Conservation (phyloP, 2,797 vertebrate species). For the Epinephelus coioides region DNA sequence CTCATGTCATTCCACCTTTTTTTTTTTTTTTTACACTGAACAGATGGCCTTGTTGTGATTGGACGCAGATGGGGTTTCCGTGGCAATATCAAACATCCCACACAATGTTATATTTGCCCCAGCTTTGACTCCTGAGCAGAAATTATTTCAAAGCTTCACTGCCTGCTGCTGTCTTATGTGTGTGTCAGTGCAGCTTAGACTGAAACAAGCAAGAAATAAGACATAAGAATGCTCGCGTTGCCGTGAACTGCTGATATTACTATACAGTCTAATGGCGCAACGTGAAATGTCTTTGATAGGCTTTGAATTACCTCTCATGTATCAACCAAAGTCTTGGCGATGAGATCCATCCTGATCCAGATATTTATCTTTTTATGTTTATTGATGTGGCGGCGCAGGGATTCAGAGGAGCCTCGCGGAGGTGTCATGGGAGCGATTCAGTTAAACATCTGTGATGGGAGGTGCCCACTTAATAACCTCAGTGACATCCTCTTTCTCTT, state of each 20-base stretch:
- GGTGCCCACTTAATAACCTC: conserved; percentile 63
- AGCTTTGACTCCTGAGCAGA: conserved; percentile 63
- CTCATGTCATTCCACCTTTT: conserved; percentile 39
- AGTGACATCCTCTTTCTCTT: conserved; percentile 44
- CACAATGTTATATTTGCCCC: conserved; percentile 74
- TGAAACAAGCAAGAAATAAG: conserved; percentile 58
- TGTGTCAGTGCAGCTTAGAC: conserved; percentile 67
- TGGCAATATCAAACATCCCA: conserved; percentile 80
- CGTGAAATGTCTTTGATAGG: conserved; percentile 30
- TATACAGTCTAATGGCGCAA: conserved; percentile 23
- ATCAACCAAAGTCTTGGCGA: conserved; percentile 38
- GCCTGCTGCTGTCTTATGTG: conserved; percentile 60
- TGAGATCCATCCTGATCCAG: conserved; percentile 27
- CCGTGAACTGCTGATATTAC: conserved; percentile 36
- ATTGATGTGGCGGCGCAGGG: conserved; percentile 57
- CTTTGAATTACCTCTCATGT: conserved; percentile 48
- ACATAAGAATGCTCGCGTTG: not conserved
- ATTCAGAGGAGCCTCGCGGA: conserved; percentile 40
- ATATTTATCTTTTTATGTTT: conserved; percentile 53
- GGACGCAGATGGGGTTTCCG: conserved; percentile 79
- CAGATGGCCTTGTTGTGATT: conserved; percentile 81
- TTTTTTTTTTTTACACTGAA: conserved; percentile 67
- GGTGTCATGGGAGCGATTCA: conserved; percentile 66
- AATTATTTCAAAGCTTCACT: conserved; percentile 72
- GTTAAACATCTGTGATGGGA: conserved; percentile 72